Percentiles rank a stretch among this genome's conserved stretches.
Conservation (phyloP, 2,888 invertebrate genomes). For the Himalopsyche tibetana region DNA sequence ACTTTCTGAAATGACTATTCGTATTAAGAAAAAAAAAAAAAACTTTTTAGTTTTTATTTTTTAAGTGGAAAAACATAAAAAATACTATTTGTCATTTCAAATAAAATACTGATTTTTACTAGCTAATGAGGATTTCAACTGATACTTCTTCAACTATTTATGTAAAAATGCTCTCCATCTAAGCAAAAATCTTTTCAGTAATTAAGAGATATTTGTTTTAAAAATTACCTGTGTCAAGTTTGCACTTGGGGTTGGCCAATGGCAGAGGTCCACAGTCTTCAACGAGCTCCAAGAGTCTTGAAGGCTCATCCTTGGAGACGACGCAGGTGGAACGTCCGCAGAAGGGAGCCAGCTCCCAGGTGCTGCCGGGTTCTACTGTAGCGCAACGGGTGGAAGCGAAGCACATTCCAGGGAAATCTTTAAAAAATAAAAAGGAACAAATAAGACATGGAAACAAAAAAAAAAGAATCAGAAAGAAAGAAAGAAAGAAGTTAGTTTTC, state of each 20-base stretch:
- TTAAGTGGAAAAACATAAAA: too few species aligned
- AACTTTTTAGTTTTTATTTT: too few species aligned
- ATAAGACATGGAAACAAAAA: background rate
- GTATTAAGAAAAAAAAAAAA: too few species aligned
- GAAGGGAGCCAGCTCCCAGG: conserved; percentile 92
- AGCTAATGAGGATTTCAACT: too few species aligned
- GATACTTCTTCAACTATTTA: too few species aligned
- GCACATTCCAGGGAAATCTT: conserved; percentile 93
- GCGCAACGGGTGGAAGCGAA: conserved; percentile 94
- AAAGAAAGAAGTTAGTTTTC: background rate
- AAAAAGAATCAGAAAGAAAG: too few species aligned
- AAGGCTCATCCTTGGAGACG: conserved; percentile 84
- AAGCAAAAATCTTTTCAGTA: too few species aligned
- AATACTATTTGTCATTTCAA: too few species aligned
- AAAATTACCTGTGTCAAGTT: conserved; percentile 80
- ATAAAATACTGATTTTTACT: too few species aligned
- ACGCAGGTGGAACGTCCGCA: conserved; percentile 94
- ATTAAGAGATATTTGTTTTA: background rate
- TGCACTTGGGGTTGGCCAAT: conserved; percentile 91
- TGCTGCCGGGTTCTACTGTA: conserved; percentile 89
- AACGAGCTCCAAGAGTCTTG: conserved; percentile 87
- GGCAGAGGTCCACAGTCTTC: conserved; percentile 94
- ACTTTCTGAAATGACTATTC: too few species aligned
- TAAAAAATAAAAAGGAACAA: conserved; percentile 65
- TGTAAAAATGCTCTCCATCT: too few species aligned